These are phyloP conservation scores for Bombus confusus DNA, from an alignment of 1,140 invertebrate species.

Conservation along the genomic window DNA sequence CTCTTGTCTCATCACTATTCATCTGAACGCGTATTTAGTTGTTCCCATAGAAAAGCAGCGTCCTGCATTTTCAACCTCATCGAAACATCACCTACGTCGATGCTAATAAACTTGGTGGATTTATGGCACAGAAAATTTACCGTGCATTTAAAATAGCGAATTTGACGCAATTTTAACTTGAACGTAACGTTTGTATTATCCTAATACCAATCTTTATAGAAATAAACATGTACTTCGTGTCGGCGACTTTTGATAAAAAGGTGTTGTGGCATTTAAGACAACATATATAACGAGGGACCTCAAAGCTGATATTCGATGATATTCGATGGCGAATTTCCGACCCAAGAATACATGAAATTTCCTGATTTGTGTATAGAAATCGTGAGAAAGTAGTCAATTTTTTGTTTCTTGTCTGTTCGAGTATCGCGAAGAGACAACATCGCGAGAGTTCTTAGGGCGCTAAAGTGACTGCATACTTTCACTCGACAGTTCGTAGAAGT, in stretches of 20 bases:
- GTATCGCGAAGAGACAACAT: slow-evolving; percentile 4
- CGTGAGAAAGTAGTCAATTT: slow-evolving; percentile 28
- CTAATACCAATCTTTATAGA: too few relatives aligned
- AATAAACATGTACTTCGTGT: background rate
- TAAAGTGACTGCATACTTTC: slow-evolving; percentile 51
- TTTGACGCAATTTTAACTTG: background rate
- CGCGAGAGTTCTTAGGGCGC: slow-evolving; percentile 12
- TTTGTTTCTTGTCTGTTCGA: slow-evolving; percentile 6
- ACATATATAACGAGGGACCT: background rate
- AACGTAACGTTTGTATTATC: background rate
- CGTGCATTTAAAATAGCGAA: too few relatives aligned
- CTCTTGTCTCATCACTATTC: slow-evolving; percentile 69
- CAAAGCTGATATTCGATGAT: background rate
- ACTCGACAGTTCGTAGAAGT: slow-evolving; percentile 54
- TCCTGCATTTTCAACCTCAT: slow-evolving; percentile 51
- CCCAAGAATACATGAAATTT: background rate
- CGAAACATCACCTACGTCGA: slow-evolving; percentile 32
- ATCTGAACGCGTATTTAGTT: slow-evolving; percentile 57
- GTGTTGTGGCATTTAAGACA: background rate
- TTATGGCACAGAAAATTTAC: background rate
- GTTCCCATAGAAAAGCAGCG: slow-evolving; percentile 58
- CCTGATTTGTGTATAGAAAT: background rate
- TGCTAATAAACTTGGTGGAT: slow-evolving; percentile 16
- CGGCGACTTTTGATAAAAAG: background rate
- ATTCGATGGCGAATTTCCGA: background rate